Conservation (phyloP, 2,888 invertebrate genomes). For the Xestia c-nigrum region DNA sequence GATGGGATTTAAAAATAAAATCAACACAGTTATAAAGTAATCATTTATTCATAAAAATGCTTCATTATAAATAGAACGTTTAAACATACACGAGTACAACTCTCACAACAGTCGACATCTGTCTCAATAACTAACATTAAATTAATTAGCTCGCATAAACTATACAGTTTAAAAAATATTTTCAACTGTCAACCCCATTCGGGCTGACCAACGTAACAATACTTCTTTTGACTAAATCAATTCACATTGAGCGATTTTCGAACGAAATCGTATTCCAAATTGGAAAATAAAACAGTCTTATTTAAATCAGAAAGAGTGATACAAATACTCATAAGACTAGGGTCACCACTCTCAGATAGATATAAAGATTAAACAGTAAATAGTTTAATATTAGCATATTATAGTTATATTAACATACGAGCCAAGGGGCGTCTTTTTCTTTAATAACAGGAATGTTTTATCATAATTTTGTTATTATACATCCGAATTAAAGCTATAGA, state of each 20-base stretch:
- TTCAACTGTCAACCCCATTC: constrained; percentile 56
- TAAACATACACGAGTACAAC: constrained; percentile 70
- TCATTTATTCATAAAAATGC: constrained; percentile 88
- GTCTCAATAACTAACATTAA: constrained; percentile 71
- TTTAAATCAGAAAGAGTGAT: constrained; percentile 76
- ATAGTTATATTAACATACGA: constrained; percentile 72
- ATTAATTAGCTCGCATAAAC: constrained; percentile 78
- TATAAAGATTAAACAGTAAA: constrained; percentile 71
- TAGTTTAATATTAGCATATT: constrained; percentile 78
- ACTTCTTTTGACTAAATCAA: constrained; percentile 67
- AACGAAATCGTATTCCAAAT: constrained; percentile 61
- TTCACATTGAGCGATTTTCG: constrained; percentile 65
- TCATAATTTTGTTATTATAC: constrained; percentile 58
- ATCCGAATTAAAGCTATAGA: constrained; percentile 66
- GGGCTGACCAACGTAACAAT: constrained; percentile 63
- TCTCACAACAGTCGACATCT: constrained; percentile 78
- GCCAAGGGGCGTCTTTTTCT: constrained; percentile 77
- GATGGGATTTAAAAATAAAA: constrained; percentile 30
- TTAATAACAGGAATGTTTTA: constrained; percentile 73
- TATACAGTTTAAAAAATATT: constrained; percentile 76
- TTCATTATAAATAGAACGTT: constrained; percentile 88
- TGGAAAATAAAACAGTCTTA: constrained; percentile 82
- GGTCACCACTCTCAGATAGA: constrained; percentile 76
- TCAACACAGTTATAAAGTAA: constrained; percentile 67
- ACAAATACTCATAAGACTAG: constrained; percentile 82